A percentile compares a stretch with the other conserved stretches of the same genome.
Evolutionary conservation across 2,113 vertebrate genomes (phyloP).

Genomic region (Hoplias malabaricus): DNA sequence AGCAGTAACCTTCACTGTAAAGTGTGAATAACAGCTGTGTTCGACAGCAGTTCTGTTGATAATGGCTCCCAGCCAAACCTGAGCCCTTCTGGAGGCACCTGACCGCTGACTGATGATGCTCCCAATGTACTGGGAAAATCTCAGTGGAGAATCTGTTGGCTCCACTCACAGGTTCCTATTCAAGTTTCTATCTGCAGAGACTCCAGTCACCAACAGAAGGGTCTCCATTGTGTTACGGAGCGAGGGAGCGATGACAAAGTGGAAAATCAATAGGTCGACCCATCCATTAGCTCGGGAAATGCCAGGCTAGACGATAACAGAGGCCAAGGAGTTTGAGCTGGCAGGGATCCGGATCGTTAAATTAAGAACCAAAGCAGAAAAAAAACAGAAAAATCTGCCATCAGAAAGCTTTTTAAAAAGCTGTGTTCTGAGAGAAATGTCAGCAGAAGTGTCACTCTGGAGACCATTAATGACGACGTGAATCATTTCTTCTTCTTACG

Average conservation of each 20-base stretch:
- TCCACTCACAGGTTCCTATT: constrained; percentile 4
- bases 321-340: constrained; percentile 17
- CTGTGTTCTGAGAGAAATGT: not conserved
- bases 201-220: constrained; percentile 19
- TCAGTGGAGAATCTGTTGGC: constrained; percentile 21
- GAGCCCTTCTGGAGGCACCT: not conserved
- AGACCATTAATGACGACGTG: not conserved
- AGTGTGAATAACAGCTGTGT: not conserved
- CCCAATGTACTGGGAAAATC: constrained; percentile 25
- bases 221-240: constrained; percentile 20
- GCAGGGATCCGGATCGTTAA: not conserved
- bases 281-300: constrained; percentile 35
- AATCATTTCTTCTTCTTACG: not conserved
- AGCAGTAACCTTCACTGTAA: too few relatives aligned
- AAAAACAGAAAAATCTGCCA: too few relatives aligned
- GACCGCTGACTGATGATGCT: constrained; percentile 29
- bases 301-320: constrained; percentile 22
- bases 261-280: constrained; percentile 29
- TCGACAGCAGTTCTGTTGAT: not conserved
- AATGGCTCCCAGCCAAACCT: not conserved
- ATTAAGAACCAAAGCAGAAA: not conserved
- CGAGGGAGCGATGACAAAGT: constrained; percentile 13
- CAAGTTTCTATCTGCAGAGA: constrained; percentile 22
- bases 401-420: not conserved
- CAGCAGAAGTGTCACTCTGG: not conserved